Conservation (phyloP, 2,888 invertebrate species). For the Drosophila hamatofila region DNA sequence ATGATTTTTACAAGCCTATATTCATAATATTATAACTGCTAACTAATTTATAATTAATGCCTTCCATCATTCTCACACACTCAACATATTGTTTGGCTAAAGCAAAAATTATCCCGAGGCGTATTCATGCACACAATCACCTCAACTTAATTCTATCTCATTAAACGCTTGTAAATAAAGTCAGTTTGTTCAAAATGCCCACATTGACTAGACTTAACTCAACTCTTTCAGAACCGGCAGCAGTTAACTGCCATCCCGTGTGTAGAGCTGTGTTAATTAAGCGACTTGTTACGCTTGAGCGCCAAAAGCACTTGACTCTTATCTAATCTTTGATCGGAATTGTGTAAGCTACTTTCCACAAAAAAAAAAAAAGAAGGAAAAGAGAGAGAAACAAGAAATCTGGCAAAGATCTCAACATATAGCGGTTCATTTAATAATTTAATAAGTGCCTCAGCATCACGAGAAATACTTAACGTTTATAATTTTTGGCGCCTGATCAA, state of each 20-base stretch:
- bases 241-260: constrained; percentile 33
- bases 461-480: constrained; percentile 48
- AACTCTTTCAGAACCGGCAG: constrained; percentile 19
- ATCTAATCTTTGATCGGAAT: constrained; percentile 74
- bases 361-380: constrained; percentile 14
- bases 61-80: not conserved
- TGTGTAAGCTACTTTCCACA: constrained; percentile 65
- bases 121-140: not conserved
- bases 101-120: not conserved
- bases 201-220: constrained; percentile 3
- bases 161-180: constrained; percentile 15
- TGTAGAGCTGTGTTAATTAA: constrained; percentile 62
- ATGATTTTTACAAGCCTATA: too few species aligned
- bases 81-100: not conserved
- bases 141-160: not conserved
- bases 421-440: constrained; percentile 78
- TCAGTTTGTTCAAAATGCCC: constrained; percentile 32
- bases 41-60: not conserved
- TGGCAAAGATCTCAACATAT: constrained; percentile 39
- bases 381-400: constrained; percentile 15
- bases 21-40: too few species aligned
- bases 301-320: constrained; percentile 53
- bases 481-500: constrained; percentile 31
- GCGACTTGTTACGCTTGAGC: constrained; percentile 59
- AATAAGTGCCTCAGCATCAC: constrained; percentile 74